A percentile compares a stretch with the other conserved stretches of the same genome.
Evolutionary conservation across 2,888 invertebrate genomes (phyloP).

Genomic region (Aspidiotus destructor): DNA sequence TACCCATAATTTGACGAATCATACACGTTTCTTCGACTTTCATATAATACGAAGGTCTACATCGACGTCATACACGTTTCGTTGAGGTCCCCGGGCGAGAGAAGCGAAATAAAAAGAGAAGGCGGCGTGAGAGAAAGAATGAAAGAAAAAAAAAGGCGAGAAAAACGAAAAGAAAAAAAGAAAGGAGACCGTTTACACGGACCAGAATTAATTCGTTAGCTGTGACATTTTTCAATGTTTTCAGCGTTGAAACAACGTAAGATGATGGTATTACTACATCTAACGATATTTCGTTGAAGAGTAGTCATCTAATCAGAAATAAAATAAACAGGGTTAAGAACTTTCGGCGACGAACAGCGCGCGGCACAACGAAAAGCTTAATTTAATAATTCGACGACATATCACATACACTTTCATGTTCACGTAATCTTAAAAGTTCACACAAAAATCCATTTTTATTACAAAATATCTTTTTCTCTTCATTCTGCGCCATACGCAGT

Average conservation of each 20-base stretch:
- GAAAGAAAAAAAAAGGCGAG: too few relatives aligned
- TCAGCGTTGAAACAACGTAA: neutral
- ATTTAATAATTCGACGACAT: constrained; percentile 19
- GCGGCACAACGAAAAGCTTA: constrained; percentile 9
- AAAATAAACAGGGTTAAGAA: constrained; percentile 13
- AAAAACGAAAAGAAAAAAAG: too few relatives aligned
- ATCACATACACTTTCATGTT: constrained; percentile 2
- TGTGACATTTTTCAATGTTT: neutral
- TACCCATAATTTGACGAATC: too few relatives aligned
- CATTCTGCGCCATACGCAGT: too few relatives aligned
- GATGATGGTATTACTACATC: neutral
- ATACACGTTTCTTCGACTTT: too few relatives aligned
- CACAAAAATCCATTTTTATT: constrained; percentile 21
- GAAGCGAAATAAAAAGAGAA: too few relatives aligned
- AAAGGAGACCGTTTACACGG: too few relatives aligned
- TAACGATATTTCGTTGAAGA: constrained; percentile 23
- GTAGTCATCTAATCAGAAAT: constrained; percentile 11
- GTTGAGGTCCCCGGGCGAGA: too few relatives aligned
- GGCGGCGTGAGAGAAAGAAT: too few relatives aligned
- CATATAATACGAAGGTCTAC: too few relatives aligned
- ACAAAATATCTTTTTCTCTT: constrained; percentile 1
- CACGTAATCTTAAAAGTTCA: constrained; percentile 15
- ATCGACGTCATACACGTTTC: too few relatives aligned
- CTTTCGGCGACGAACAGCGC: neutral
- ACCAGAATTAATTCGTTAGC: too few relatives aligned